Evolutionary conservation across 2,888 invertebrate genomes (phyloP), one percentile per base, ranked within the genome.

Genomic region (Brenthis ino): DNA sequence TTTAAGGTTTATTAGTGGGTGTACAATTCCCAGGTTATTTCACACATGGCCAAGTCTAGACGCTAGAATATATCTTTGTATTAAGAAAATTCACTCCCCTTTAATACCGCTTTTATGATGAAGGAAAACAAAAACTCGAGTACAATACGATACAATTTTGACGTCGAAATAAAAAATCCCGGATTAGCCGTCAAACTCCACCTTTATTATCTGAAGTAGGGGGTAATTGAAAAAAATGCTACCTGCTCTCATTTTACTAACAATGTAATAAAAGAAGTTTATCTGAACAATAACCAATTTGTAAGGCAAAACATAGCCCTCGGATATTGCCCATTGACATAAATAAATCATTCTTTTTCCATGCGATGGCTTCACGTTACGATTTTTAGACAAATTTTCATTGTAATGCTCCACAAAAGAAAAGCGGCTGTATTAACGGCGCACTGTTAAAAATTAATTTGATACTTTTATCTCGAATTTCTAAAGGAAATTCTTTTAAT

Each of bases 381-480:
- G 74, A 77, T 77, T 78, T 77, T 75, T 75, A 83, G 86, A 86
- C 82, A 86, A 89, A 87, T 87, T 88, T 89, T 86, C 90, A 91
- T 91, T 93, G 89, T 91, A 83, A 85, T 84, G 84, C 76, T 81
- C 85, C 85, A 92, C 92, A 93, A 92, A 89, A 91, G 92, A 90
- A 90, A 87, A 77, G 82, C 80, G 83, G 78, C 80, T 83, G 77
- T 85, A 85, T 86, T 87, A 85, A 85, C 83, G 80, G 72, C 77
- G 85, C 88, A 85, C 91, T 89, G 90, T 91, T 91, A 91, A 91
- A 92, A 87, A 87, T 89, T 92, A 92, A 93, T 92, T 90, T 86
- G 91, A 91, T 92, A 90, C 91, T 82, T 87, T 89, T 87, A 85
- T 87, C 88, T 90, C 86, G 79, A 81, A 83, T 89, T 88, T 85